A percentile compares a stretch with the other conserved stretches of the same genome.
These are phyloP conservation scores for Iphiclides podalirius DNA, from an alignment of 2,888 invertebrate species.

Conservation along the genomic window DNA sequence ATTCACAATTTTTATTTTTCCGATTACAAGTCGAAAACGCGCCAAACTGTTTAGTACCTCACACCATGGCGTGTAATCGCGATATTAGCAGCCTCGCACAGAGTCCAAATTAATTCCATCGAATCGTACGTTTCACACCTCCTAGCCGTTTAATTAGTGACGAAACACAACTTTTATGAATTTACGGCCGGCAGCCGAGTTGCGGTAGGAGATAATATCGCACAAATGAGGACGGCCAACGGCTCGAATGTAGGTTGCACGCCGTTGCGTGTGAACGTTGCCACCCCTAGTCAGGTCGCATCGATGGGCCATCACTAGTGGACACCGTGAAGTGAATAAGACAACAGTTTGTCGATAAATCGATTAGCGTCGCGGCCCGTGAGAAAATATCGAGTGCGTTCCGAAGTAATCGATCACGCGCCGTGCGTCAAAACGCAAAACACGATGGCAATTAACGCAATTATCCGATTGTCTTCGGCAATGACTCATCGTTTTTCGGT, in stretches of 20 bases:
- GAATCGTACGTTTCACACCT: conserved; percentile 7
- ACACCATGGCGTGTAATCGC: not conserved
- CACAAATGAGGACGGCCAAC: conserved; percentile 14
- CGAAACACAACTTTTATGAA: conserved; percentile 11
- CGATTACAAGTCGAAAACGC: too few relatives aligned
- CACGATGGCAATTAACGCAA: conserved; percentile 17
- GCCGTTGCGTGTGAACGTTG: conserved; percentile 5
- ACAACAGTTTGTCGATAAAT: conserved; percentile 36
- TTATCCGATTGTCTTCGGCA: conserved; percentile 9
- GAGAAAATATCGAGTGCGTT: conserved; percentile 32
- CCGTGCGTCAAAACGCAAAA: conserved; percentile 15
- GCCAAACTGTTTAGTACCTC: too few relatives aligned
- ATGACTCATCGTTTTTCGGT: conserved; percentile 12
- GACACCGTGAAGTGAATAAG: conserved; percentile 30
- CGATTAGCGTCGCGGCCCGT: conserved; percentile 40
- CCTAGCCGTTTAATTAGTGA: conserved; percentile 6
- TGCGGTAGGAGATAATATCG: conserved; percentile 13
- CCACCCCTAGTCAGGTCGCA: conserved; percentile 8
- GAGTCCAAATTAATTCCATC: not conserved
- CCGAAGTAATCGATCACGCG: conserved; percentile 16
- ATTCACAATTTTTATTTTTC: too few relatives aligned
- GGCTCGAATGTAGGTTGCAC: conserved; percentile 13
- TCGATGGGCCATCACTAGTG: not conserved
- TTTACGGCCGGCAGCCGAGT: conserved; percentile 2
- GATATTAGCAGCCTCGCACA: not conserved